Evolutionary conservation across 2,797 vertebrate species (phyloP).

Genomic region (Amniataba percoides): DNA sequence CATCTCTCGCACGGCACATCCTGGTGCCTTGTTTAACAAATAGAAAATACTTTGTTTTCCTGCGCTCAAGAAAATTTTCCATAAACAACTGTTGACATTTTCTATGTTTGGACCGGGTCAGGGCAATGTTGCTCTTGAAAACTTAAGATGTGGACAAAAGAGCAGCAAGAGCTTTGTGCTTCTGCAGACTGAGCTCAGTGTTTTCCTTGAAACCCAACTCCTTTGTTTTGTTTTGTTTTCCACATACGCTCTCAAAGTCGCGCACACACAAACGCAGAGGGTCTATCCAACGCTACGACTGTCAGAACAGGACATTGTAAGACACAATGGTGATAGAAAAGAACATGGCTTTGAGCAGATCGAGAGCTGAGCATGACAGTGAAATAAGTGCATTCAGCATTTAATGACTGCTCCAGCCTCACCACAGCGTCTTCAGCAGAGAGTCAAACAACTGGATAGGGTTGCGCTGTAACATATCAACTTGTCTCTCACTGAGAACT

Average conservation of each 20-base stretch:
- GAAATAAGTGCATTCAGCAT: slow-evolving; percentile 8
- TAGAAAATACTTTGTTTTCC: slow-evolving; percentile 52
- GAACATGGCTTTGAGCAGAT: background rate
- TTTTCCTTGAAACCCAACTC: slow-evolving; percentile 42
- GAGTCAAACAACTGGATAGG: slow-evolving; percentile 43
- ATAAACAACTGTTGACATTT: slow-evolving; percentile 76
- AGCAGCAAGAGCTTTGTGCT: slow-evolving; percentile 22
- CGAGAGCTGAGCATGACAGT: background rate
- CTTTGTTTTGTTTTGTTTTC: slow-evolving; percentile 11
- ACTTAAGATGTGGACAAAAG: slow-evolving; percentile 21
- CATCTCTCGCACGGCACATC: slow-evolving; percentile 56
- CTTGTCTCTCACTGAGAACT: slow-evolving; percentile 20
- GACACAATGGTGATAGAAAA: background rate
- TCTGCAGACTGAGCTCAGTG: background rate
- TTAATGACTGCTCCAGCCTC: slow-evolving; percentile 23
- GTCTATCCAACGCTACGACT: background rate
- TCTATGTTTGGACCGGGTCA: slow-evolving; percentile 54
- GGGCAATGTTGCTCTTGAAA: slow-evolving; percentile 31
- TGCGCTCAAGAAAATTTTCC: slow-evolving; percentile 65
- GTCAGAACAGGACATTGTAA: background rate
- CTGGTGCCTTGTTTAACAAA: slow-evolving; percentile 59
- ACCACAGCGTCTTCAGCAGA: slow-evolving; percentile 25
- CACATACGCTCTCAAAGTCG: background rate
- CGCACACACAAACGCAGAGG: background rate
- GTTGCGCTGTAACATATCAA: slow-evolving; percentile 44